Evolutionary conservation across 2,113 vertebrate genomes (phyloP), one percentile per base, ranked within the genome.

Genomic region (Sander vitreus): DNA sequence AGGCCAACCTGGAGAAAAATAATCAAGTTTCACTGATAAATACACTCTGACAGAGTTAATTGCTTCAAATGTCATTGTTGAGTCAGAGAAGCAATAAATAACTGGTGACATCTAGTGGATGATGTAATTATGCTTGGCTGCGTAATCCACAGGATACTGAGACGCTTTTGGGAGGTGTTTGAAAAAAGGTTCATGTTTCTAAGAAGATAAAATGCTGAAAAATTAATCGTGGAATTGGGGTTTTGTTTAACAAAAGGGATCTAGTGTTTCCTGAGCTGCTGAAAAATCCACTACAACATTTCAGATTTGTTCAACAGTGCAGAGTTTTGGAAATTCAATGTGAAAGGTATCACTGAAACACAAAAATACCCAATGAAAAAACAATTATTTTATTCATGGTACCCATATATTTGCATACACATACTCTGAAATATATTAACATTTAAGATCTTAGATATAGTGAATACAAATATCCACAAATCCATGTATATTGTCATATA

Each of bases 401-500:
- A 88, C 36, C 73, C 85, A 92, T 89, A 88, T 91, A 92, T 88
- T 68, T 91, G 89, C 91, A 90, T 88, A 93, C 93, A 94, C 91
- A 88, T 88, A 91, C 79, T 92, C 84, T 91, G 84, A 92, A 92
- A 90, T 92, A 93, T 92, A 91, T 83, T 53, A 93, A 94, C 94
- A 94, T 92, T 88, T 88, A 93, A 79, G 78, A 90, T 91, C 73
- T 74, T 89, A 89, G 85, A 91, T 93, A 93, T 80, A 90, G 79
- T 93, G 90, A 91, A 85, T 94, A 93, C 88, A 94, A 94, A 94
- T 89, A 91, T 88, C 74, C 83, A 79, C 78, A 88, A 85, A 88
- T 88, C 83, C 86, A 88, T 87, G 65, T 92, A 91, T 88, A 87
- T 71, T 80, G 47, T 77, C 58, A 85, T 92, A 81, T 85, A 84